A percentile compares a stretch with the other conserved stretches of the same genome.
These are phyloP conservation scores for Mirza zaza DNA, from an alignment of 2,113 vertebrate species.

Conservation along the genomic window DNA sequence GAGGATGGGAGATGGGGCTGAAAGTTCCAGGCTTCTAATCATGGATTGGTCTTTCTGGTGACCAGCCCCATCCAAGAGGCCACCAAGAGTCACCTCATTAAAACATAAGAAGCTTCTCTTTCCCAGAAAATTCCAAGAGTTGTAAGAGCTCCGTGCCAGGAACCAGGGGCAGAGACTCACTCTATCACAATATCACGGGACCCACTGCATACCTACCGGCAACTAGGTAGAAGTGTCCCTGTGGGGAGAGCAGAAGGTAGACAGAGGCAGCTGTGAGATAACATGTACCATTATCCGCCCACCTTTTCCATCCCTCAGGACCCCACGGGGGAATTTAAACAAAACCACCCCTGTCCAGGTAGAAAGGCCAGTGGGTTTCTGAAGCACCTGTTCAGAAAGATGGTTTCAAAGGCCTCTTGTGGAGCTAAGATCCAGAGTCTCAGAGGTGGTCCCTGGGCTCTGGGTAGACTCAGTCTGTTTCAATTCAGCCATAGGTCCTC, in stretches of 20 bases:
- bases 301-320: not conserved
- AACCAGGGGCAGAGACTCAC: not conserved
- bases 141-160: not conserved
- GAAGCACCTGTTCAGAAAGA: not conserved
- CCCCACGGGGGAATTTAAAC: not conserved
- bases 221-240: not conserved
- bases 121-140: not conserved
- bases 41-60: not conserved
- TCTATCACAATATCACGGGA: not conserved
- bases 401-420: not conserved
- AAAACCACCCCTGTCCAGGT: not conserved
- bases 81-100: not conserved
- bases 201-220: not conserved
- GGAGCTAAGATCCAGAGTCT: not conserved
- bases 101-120: not conserved
- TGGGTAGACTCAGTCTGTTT: not conserved
- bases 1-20: not conserved
- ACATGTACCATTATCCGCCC: accelerated
- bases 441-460: not conserved
- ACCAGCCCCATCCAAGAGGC: not conserved
- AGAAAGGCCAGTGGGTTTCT: not conserved
- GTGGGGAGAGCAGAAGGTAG: too few species aligned
- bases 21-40: not conserved
- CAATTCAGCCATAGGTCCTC: not conserved
- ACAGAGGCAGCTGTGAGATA: not conserved